Percentiles rank a stretch among this genome's conserved stretches.
Evolutionary conservation across 2,888 invertebrate genomes (phyloP).

Genomic region (Harpagoxenus sublaevis): DNA sequence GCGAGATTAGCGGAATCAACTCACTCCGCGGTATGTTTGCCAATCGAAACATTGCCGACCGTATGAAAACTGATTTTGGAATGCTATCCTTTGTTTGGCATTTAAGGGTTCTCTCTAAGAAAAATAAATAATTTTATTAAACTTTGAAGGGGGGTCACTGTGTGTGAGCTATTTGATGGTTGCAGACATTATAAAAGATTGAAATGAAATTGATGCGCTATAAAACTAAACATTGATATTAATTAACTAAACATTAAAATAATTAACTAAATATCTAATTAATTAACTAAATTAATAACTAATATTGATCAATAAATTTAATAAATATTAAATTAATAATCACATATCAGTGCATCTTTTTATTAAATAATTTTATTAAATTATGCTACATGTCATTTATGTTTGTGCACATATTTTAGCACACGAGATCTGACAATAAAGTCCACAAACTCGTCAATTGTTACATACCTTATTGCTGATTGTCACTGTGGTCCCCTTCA

Average conservation of each 20-base stretch:
- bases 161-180: not conserved
- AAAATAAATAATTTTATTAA: slow-evolving; percentile 16
- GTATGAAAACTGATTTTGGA: slow-evolving; percentile 23
- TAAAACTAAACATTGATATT: slow-evolving; percentile 2
- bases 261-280: too few species aligned
- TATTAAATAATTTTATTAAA: not conserved
- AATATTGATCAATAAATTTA: not conserved
- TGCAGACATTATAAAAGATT: not conserved
- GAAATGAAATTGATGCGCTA: not conserved
- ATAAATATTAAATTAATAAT: not conserved
- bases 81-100: slow-evolving; percentile 16
- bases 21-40: slow-evolving; percentile 26
- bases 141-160: not conserved
- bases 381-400: not conserved
- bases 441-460: too few species aligned
- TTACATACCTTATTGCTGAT: too few species aligned
- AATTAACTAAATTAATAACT: too few species aligned
- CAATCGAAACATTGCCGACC: slow-evolving; percentile 25
- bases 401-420: not conserved
- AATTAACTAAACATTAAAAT: not conserved
- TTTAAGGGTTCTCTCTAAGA: not conserved
- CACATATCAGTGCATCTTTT: not conserved
- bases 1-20: slow-evolving; percentile 66
- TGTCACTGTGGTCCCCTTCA: too few species aligned
- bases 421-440: not conserved